Percentiles rank a stretch among this genome's conserved stretches.
These are phyloP conservation scores for Philopedon plagiatum DNA, from an alignment of 2,888 invertebrate genomes.

Conservation along the genomic window DNA sequence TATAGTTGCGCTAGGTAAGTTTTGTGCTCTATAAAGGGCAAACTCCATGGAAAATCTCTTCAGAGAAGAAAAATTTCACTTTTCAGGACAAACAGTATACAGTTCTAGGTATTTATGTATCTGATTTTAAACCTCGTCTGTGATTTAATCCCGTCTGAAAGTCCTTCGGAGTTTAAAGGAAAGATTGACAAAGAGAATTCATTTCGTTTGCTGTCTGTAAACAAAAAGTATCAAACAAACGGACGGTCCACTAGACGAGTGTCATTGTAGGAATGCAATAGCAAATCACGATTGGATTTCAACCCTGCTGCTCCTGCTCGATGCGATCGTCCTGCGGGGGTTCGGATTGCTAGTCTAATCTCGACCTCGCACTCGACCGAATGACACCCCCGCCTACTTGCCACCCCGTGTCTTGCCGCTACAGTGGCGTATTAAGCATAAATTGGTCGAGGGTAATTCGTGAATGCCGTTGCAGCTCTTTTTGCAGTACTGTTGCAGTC, in stretches of 20 bases:
- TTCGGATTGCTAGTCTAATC: conserved; percentile 68
- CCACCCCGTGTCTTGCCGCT: conserved; percentile 43
- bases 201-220: conserved; percentile 59
- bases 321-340: conserved; percentile 57
- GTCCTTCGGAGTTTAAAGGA: conserved; percentile 36
- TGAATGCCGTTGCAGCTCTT: no score
- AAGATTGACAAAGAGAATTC: conserved; percentile 51
- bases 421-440: conserved; percentile 19
- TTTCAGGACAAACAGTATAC: no score
- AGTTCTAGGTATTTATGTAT: not conserved
- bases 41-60: no score
- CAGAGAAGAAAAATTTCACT: no score
- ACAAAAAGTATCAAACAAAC: conserved; percentile 66
- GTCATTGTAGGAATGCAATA: conserved; percentile 71
- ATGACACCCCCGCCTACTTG: conserved; percentile 52
- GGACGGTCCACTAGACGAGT: conserved; percentile 61
- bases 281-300: conserved; percentile 71
- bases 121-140: not conserved
- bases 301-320: conserved; percentile 57
- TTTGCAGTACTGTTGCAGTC: no score
- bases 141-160: conserved; percentile 37
- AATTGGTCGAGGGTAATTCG: no score
- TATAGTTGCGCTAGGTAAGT: no score
- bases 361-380: conserved; percentile 67
- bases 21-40: no score